Evolutionary conservation across 1,140 invertebrate species (phyloP).

Genomic region (Melanaphis sacchari): DNA sequence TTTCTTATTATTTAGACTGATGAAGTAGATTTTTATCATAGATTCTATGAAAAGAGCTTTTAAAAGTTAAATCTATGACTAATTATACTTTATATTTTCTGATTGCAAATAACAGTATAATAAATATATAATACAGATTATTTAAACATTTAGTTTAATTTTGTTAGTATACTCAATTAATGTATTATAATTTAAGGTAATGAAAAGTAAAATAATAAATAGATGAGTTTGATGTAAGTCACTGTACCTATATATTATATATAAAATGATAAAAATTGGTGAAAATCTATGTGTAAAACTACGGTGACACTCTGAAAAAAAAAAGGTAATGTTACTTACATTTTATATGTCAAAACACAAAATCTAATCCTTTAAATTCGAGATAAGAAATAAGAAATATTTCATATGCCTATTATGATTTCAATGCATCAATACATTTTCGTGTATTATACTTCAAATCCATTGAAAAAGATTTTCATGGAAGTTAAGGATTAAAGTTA

Average conservation of each 20-base stretch:
- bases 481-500: background rate
- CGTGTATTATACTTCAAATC: background rate
- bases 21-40: background rate
- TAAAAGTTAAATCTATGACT: background rate
- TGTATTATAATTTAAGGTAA: too few species aligned
- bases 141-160: background rate
- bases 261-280: background rate
- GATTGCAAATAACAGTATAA: background rate
- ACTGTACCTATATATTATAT: background rate
- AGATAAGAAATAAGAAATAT: background rate
- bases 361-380: background rate
- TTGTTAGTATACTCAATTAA: too few species aligned
- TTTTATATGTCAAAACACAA: background rate
- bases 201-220: background rate
- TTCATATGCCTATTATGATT: background rate
- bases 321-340: background rate
- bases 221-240: background rate
- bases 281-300: background rate
- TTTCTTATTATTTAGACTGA: background rate
- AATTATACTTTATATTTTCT: background rate
- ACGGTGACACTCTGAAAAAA: background rate
- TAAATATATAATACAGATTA: background rate
- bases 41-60: background rate
- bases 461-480: background rate
- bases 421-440: background rate